Percentiles rank a stretch among this genome's conserved stretches.
These are phyloP conservation scores for Chloropsis cyanopogon DNA, from an alignment of 2,113 vertebrate genomes.

Conservation along the genomic window DNA sequence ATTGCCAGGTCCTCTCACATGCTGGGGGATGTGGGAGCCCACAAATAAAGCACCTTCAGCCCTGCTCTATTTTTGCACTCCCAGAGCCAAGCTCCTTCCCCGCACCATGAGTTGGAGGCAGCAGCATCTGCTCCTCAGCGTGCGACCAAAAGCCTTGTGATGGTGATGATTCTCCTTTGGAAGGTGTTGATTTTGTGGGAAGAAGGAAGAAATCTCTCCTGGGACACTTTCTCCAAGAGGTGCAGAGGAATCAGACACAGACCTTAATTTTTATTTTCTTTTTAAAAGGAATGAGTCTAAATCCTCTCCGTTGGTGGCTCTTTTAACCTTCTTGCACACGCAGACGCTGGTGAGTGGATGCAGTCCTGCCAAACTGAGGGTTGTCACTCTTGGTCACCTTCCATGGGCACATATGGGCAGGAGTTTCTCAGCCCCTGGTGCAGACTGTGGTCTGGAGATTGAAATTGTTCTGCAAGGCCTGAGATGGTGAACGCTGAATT, in stretches of 20 bases:
- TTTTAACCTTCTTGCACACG: not conserved
- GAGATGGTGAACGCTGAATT: not conserved
- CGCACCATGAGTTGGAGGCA: not conserved
- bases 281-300: not conserved
- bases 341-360: not conserved
- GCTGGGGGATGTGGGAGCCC: not conserved
- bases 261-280: not conserved
- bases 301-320: fast-evolving
- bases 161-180: not conserved
- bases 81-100: not conserved
- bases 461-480: not conserved
- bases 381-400: not conserved
- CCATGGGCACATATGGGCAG: not conserved
- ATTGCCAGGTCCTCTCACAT: not conserved
- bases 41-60: not conserved
- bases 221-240: not conserved
- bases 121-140: conserved; percentile 11
- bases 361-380: not conserved
- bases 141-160: not conserved
- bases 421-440: not conserved
- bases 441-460: not conserved
- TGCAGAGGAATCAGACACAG: not conserved
- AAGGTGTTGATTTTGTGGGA: not conserved
- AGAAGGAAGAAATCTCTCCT: not conserved
- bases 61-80: not conserved